phyloP scores from a whole-genome alignment of 2,113 vertebrate species.

The Chaetura pelagica region DNA sequence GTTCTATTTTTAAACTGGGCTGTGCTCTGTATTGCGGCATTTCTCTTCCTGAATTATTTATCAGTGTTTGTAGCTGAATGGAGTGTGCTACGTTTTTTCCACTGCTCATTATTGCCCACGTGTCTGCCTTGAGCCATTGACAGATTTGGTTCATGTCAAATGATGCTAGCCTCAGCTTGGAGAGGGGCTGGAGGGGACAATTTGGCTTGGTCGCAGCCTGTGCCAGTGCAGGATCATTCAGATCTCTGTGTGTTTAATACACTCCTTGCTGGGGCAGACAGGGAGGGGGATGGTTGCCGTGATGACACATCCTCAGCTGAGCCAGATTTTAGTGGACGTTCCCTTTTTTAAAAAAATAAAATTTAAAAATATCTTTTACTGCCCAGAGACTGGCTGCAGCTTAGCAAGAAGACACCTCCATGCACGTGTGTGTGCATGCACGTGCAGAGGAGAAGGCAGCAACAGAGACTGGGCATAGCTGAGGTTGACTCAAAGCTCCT shows the following conservation, averaged over 20 bases:
- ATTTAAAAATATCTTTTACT: not conserved
- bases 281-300: not conserved
- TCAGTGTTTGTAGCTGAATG: constrained; percentile 72
- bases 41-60: constrained; percentile 82
- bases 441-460: not conserved
- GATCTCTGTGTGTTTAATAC: not conserved
- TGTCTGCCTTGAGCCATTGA: constrained; percentile 71
- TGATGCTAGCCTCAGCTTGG: not conserved
- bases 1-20: constrained; percentile 70
- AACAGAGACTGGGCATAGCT: not conserved
- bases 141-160: constrained; percentile 74
- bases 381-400: not conserved
- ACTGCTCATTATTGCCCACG: constrained; percentile 61
- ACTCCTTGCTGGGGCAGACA: not conserved
- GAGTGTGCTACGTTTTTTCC: constrained; percentile 37
- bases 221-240: not conserved
- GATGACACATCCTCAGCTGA: not conserved
- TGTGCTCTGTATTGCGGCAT: constrained; percentile 69
- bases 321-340: not conserved
- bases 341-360: not conserved
- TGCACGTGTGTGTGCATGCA: rapidly evolving
- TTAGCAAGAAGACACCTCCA: rapidly evolving
- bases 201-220: not conserved
- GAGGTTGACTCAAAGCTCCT: not conserved
- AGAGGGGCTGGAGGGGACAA: not conserved